Percentiles rank a stretch among this genome's conserved stretches.
Evolutionary conservation across 2,888 invertebrate genomes (phyloP).

Genomic region (Chalcis sispes): DNA sequence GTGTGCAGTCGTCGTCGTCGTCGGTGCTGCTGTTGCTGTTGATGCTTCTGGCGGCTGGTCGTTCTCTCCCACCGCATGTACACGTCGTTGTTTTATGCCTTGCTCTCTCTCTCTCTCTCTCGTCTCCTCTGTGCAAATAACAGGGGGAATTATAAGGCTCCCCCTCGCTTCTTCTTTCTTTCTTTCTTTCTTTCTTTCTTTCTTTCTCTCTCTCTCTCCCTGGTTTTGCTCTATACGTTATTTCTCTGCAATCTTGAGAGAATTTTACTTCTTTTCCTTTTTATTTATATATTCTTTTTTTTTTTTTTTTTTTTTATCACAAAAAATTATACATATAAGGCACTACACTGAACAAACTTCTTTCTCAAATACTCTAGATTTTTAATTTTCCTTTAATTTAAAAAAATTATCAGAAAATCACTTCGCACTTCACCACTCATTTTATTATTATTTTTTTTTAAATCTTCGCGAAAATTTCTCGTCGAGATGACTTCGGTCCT

Average conservation of each 20-base stretch:
- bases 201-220: constrained; percentile 38
- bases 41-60: neutral
- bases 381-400: constrained; percentile 23
- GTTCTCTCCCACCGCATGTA: neutral
- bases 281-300: neutral
- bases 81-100: neutral
- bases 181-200: neutral
- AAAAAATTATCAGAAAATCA: constrained; percentile 19
- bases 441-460: no score
- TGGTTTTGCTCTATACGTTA: neutral
- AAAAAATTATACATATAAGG: neutral
- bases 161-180: neutral
- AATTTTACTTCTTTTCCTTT: no score
- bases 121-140: no score
- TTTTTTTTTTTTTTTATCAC: constrained; percentile 5
- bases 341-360: constrained; percentile 41
- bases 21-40: constrained; percentile 14
- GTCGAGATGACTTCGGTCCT: no score
- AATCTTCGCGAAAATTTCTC: neutral
- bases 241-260: no score
- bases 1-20: constrained; percentile 1
- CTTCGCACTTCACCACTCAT: constrained; percentile 57
- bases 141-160: no score
- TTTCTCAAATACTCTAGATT: constrained; percentile 5
- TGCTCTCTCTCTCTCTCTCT: constrained; percentile 9